A percentile compares a stretch with the other conserved stretches of the same genome.
These are phyloP conservation scores for Tricholaema leucomelas DNA, from an alignment of 2,113 vertebrate genomes.

Conservation along the genomic window DNA sequence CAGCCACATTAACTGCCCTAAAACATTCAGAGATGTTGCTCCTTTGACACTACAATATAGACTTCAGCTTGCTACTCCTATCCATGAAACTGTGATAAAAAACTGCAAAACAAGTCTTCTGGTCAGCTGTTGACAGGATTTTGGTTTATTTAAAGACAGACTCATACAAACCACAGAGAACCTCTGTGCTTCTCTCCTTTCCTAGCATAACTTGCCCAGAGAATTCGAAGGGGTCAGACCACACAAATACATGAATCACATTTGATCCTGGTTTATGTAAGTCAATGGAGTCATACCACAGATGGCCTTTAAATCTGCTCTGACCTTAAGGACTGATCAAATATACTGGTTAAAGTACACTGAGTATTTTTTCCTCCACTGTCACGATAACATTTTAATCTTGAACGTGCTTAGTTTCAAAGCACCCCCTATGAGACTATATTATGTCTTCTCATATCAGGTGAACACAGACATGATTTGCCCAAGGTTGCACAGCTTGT, in stretches of 20 bases:
- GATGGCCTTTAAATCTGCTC: constrained; percentile 53
- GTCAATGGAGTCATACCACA: constrained; percentile 20
- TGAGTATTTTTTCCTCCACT: neutral
- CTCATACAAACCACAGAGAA: neutral
- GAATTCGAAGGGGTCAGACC: constrained; percentile 50
- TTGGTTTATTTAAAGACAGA: constrained; percentile 45
- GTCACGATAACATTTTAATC: neutral
- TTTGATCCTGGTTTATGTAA: constrained; percentile 17
- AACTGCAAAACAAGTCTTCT: neutral
- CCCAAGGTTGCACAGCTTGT: neutral
- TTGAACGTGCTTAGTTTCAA: neutral
- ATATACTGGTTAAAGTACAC: neutral
- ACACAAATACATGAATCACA: neutral
- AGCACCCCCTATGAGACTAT: neutral
- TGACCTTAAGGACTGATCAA: constrained; percentile 30
- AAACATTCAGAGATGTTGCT: neutral
- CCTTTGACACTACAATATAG: neutral
- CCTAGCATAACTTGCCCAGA: constrained; percentile 21
- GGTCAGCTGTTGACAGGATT: neutral
- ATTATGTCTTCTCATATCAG: neutral
- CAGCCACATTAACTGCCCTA: neutral
- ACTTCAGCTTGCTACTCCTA: neutral
- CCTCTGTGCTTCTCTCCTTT: neutral
- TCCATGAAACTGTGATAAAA: neutral
- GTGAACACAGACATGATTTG: neutral